Evolutionary conservation across 2,113 vertebrate species (phyloP).

Genomic region (Fukomys damarensis): DNA sequence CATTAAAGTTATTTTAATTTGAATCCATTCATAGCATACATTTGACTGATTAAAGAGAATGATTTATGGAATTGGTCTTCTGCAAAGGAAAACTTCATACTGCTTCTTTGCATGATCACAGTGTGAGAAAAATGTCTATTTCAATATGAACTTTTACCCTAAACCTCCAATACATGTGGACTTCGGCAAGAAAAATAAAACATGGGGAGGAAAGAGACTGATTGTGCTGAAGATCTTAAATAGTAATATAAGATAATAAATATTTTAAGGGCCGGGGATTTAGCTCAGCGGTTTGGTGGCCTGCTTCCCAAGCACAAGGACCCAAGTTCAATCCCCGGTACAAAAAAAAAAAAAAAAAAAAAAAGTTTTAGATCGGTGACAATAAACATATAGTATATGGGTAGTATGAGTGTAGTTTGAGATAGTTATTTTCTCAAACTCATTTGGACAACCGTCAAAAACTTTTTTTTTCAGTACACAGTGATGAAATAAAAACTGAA

Average conservation of each 20-base stretch:
- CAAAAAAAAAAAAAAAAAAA: too few relatives aligned
- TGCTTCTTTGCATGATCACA: slow-evolving; percentile 12
- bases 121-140: neutral
- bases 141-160: neutral
- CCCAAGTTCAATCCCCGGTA: too few relatives aligned
- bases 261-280: too few relatives aligned
- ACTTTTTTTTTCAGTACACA: slow-evolving; percentile 37
- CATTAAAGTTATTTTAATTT: slow-evolving; percentile 45
- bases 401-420: neutral
- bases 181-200: slow-evolving; percentile 55
- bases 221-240: neutral
- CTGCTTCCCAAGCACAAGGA: too few relatives aligned
- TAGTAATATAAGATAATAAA: neutral
- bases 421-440: slow-evolving; percentile 42
- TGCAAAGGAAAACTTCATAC: slow-evolving; percentile 17
- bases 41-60: slow-evolving; percentile 18
- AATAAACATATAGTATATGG: neutral
- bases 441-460: slow-evolving; percentile 55
- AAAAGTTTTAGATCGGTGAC: too few relatives aligned
- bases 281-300: too few relatives aligned
- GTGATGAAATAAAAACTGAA: slow-evolving; percentile 34
- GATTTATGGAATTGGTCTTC: slow-evolving; percentile 36
- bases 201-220: neutral
- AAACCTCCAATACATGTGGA: neutral
- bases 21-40: neutral